Evolutionary conservation across 2,797 vertebrate genomes (phyloP), one percentile per base, ranked within the genome.

Genomic region (Morelia viridis): DNA sequence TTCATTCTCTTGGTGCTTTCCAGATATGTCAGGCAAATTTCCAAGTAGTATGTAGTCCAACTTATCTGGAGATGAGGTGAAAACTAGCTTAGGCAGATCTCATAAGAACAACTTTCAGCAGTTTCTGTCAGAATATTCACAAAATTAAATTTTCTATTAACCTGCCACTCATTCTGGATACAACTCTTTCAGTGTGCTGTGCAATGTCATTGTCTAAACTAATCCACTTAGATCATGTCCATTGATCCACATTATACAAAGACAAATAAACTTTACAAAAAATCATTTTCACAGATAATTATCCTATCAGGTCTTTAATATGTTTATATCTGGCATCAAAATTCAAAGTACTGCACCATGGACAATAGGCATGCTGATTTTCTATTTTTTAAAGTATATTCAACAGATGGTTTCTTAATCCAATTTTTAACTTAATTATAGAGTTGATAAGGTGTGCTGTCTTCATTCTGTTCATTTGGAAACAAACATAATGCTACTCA

Each of bases 281-380:
- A 95, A 94, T 96, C 95, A 96, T 96, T 95, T 94, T 95, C 94
- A 94, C 95, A 91, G 95, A 94, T 95, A 94, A 94, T 94, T 76
- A 3, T 93, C 94, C 89, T 90, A 4, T 35, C 58, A 88, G 35
- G 91, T 91, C 17, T 92, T 93, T 89, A 65, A 0, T 0, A 10
- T 31, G 12, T 93, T 87, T 0, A 0, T 60, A 57, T 9, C 10
- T 64, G 41, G 31, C 35, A 46, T 50, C 41, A 62, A 62, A 46
- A 88, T 13, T 7, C 60, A 64, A 41, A 64, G 12, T 46, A 26
- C 50, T 53, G 50, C 8, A 53, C 50, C 50, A 53, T 53, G 50
- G 50, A 53, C 50, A 53, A 53, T 8, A 53, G 50, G 50, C 28
- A 64, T 28, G 13, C 19, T 53, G 31, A n/a, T 71, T 71, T 71